Base-by-base conservation (phyloP, 2,113 vertebrate genomes). In the Alosa alosa region DNA sequence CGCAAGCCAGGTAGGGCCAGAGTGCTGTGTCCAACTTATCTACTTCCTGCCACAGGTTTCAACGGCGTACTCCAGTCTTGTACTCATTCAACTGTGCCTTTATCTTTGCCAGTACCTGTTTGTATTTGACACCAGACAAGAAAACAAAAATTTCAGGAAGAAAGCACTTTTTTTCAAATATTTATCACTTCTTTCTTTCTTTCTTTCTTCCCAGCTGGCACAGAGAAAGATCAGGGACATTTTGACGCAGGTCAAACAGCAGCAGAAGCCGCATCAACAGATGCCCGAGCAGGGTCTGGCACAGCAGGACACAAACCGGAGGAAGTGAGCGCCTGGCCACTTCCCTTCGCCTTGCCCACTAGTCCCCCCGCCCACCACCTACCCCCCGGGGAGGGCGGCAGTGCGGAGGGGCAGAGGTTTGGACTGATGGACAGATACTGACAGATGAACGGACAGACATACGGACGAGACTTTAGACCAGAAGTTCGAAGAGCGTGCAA, bases 181-280 rank as follows among this genome's bases (percentile, higher is more conserved):
- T 36, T n/a, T 45, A 18, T 72, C 44, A 31, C 31, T n/a, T 82
- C 25, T 36, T 8, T 49, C 0, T 41, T 1, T 0, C 90, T 36
- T 47, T 31, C 25, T 41, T 36, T 39, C 31, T 22, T 49, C 87
- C 49, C 87, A 99, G 98, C 92, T 98, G 96, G 98, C 98, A 0
- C 98, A 99, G 90, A 95, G 98, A 89, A 99, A 98, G 94, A 99
- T 99, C 92, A 95, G 97, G 11, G 98, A 99, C 91, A 99, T 99
- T 93, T 94, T 99, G 94, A 97, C 96, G 11, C 98, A 98, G 93
- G 97, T 97, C 81, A 99, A 97, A 90, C 97, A 97, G 91, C 93
- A 95, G 68, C 97, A 99, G 95, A 98, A 99, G 72, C 72, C 72
- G 4, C 72, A 78, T 10, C 72, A 17, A 15, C 72, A 78, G 72